Base-by-base conservation (phyloP, 1,140 invertebrate species). In the Macrostomum lignano region DNA sequence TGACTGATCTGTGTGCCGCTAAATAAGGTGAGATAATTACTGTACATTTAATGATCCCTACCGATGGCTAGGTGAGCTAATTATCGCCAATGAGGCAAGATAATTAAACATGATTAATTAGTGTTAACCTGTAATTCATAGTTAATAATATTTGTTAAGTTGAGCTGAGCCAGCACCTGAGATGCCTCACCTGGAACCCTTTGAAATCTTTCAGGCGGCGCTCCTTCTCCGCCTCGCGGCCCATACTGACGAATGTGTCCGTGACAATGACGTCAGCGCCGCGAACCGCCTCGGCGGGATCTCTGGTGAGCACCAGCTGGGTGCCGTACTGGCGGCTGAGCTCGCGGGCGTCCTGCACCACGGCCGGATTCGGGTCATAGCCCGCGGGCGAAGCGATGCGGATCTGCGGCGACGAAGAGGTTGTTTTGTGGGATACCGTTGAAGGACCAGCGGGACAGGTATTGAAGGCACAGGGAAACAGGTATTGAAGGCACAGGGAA, bases 211-310 rank as follows among this genome's bases (percentile, higher is more conserved):
- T 29, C 11, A 48, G 13, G 17, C 46, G 33, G 20, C 37, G 36
- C 26, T 36, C 14, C 17, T 38, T 42, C 20, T 49, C 47, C 15
- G 42, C 40, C 23, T 48, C 47, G 26, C 42, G 39, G 1, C 47
- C 47, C 45, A 47, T 47, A 34, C 44, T 47, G 15, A 47, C 33
- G 45, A 46, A 49, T 0, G 46, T 44, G 26, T 49, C 47, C 4
- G 47, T 48, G 14, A 49, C 36, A 21, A 49, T 36, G 9, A 40
- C 47, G 35, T 49, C 35, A 19, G 43, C 39, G 10, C 38, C 35
- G 19, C 40, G 40, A n/a, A 45, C 47, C 17, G 46, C 46, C 31
- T 46, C 41, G 17, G 39, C 19, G 10, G 47, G 47, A 25, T 48
- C 42, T 28, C 38, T 40, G 9, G 44, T 45, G 7, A 44, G 35